Percentiles rank a stretch among this genome's conserved stretches.
Evolutionary conservation across 2,888 invertebrate genomes (phyloP).

Genomic region (Eucera pruinosa): DNA sequence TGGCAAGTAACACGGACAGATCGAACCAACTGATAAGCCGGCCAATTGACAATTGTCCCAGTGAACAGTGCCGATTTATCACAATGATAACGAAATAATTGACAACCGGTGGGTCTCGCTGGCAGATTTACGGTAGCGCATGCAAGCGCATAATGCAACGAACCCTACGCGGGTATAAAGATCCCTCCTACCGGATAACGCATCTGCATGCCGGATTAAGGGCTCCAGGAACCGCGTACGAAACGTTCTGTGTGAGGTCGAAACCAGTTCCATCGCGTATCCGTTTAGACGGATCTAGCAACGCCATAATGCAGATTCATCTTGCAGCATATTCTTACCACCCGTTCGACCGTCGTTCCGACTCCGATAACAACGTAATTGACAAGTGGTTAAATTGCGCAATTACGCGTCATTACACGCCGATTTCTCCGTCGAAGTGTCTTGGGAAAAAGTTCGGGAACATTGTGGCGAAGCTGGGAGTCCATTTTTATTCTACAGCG

Average conservation of each 20-base stretch:
- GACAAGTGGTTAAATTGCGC: slow-evolving; percentile 49
- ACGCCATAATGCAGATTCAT: slow-evolving; percentile 55
- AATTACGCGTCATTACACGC: slow-evolving; percentile 61
- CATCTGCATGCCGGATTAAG: slow-evolving; percentile 65
- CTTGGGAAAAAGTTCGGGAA: background rate
- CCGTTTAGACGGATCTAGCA: slow-evolving; percentile 57
- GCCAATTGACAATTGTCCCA: slow-evolving; percentile 59
- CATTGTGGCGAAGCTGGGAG: no score
- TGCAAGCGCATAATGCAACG: slow-evolving; percentile 50
- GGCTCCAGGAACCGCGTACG: slow-evolving; percentile 55
- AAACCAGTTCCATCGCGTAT: slow-evolving; percentile 53
- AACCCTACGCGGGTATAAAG: slow-evolving; percentile 34
- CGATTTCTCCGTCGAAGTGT: slow-evolving; percentile 8
- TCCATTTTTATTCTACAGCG: no score
- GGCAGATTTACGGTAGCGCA: slow-evolving; percentile 62
- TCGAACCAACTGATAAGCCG: slow-evolving; percentile 33
- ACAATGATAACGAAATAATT: slow-evolving; percentile 61
- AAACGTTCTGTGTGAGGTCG: slow-evolving; percentile 60
- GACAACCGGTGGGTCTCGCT: slow-evolving; percentile 52
- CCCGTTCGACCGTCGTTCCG: background rate
- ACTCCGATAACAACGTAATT: slow-evolving; percentile 55
- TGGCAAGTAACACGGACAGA: slow-evolving; percentile 43
- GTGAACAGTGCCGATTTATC: slow-evolving; percentile 52
- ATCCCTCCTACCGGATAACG: slow-evolving; percentile 54
- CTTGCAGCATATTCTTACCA: slow-evolving; percentile 17